Evolutionary conservation across 1,140 invertebrate species (phyloP), one percentile per base, ranked within the genome.

Genomic region (Drosophila aff.): DNA sequence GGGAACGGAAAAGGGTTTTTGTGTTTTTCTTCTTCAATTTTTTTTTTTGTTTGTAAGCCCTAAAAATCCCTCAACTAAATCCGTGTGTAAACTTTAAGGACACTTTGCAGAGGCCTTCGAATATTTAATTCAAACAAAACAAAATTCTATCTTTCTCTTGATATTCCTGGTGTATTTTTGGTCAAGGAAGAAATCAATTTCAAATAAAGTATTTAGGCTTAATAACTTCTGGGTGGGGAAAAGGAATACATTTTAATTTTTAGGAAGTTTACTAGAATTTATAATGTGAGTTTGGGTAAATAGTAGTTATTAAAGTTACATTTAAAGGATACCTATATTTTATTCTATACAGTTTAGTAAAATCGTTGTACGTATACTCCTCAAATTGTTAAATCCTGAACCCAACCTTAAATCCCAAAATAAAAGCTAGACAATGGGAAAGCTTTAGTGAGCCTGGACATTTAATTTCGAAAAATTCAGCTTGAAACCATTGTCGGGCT

Each of bases 11-110:
- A 66, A 53, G 73, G 68, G 62, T 85, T 69, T 85, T 61, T 60
- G 62, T 80, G 79, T 60, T 72, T 81, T 49, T 58, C 33, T 50
- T 31, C 33, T 44, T 9, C 31, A 26, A 11, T 36, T 52, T 13
- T 11, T 18, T 18, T 50, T 63, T 59, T 69, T 65, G 28, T 28
- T 28, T 28, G 28, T 76, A 71, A 71, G 58, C 72, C 61, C 65
- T 62, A 49, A 82, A 82, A 76, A 86, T 82, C 62, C 79, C 33
- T 43, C 41, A 84, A 59, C 83, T 87, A 87, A 86, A 86, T 79
- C 83, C 77, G 68, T 85, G 67, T 85, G 74, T 69, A 82, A 82
- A 86, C 83, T 82, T 82, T 79, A 86, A 87, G 82, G 82, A 85
- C 82, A 80, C 72, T 83, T 82, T 79, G 26, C 81, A 63, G 58